phyloP scores from a whole-genome alignment of 2,888 invertebrate genomes.

The Kuschelorhynchus macadamiae region DNA sequence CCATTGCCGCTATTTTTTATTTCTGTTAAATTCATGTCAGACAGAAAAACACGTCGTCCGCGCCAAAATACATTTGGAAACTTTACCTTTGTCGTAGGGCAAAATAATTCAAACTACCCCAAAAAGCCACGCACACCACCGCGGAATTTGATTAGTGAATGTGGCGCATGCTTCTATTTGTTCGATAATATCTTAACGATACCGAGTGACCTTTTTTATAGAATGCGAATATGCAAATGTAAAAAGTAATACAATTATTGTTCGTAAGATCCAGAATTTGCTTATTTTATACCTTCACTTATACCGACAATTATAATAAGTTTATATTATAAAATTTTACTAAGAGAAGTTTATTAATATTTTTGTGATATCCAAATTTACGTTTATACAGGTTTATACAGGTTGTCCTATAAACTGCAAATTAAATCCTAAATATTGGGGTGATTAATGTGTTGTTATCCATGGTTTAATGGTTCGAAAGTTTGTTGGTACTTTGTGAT shows the following conservation, averaged over 20 bases:
- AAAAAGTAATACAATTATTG: too few relatives aligned
- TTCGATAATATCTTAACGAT: conserved; percentile 60
- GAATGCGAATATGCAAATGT: neutral
- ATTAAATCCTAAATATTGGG: too few relatives aligned
- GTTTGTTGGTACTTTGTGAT: too few relatives aligned
- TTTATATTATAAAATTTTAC: too few relatives aligned
- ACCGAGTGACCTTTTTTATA: conserved; percentile 16
- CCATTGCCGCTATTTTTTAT: conserved; percentile 45
- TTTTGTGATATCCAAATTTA: too few relatives aligned
- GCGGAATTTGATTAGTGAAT: conserved; percentile 26
- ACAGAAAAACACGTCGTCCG: conserved; percentile 6
- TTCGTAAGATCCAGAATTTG: neutral
- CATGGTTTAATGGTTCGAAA: too few relatives aligned
- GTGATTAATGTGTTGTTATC: too few relatives aligned
- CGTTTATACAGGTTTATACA: too few relatives aligned
- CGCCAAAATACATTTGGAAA: conserved; percentile 28
- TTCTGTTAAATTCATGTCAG: conserved; percentile 41
- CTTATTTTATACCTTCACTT: too few relatives aligned
- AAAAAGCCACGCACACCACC: conserved; percentile 25
- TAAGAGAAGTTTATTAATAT: too few relatives aligned
- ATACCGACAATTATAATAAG: too few relatives aligned
- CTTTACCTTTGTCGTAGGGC: conserved; percentile 20
- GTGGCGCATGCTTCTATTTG: conserved; percentile 63
- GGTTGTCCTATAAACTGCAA: too few relatives aligned
- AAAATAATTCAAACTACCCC: conserved; percentile 38